Percentiles rank a stretch among this genome's conserved stretches.
These are phyloP conservation scores for Rotaria magnacalcarata DNA, from an alignment of 2,888 invertebrate species.

Conservation along the genomic window DNA sequence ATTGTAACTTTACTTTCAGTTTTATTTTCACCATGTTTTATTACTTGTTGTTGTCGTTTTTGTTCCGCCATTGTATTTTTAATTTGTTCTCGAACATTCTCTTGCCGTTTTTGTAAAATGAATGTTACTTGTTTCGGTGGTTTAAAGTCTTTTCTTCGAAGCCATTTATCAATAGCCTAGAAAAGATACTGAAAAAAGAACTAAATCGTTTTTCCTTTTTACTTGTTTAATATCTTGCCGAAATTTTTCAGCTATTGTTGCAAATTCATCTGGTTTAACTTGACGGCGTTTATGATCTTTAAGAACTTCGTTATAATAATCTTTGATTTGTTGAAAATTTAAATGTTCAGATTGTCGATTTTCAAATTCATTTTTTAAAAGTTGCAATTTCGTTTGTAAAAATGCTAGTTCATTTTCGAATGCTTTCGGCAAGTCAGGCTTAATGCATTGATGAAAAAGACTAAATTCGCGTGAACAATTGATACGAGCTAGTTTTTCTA, in stretches of 20 bases:
- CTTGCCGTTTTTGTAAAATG: background rate
- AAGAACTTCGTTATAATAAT: background rate
- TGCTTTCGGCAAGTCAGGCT: background rate
- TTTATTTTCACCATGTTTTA: background rate
- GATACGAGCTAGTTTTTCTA: background rate
- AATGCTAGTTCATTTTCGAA: background rate
- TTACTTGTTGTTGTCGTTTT: background rate
- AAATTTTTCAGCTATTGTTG: background rate
- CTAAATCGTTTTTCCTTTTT: background rate
- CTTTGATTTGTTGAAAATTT: background rate
- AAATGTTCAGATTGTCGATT: background rate
- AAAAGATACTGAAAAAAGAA: background rate
- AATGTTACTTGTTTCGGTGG: background rate
- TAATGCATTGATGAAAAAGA: slow-evolving; percentile 11
- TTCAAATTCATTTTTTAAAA: background rate
- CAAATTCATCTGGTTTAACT: background rate
- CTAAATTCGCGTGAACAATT: slow-evolving; percentile 5
- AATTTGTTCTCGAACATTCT: background rate
- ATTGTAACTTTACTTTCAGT: background rate
- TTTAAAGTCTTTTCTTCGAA: background rate
- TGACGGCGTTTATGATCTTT: background rate
- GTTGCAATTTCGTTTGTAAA: background rate
- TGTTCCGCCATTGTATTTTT: background rate
- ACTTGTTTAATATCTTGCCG: background rate
- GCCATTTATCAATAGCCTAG: background rate